Conservation (phyloP, 92 coral and sea anemone genomes). For the Zoanthus solanderi region DNA sequence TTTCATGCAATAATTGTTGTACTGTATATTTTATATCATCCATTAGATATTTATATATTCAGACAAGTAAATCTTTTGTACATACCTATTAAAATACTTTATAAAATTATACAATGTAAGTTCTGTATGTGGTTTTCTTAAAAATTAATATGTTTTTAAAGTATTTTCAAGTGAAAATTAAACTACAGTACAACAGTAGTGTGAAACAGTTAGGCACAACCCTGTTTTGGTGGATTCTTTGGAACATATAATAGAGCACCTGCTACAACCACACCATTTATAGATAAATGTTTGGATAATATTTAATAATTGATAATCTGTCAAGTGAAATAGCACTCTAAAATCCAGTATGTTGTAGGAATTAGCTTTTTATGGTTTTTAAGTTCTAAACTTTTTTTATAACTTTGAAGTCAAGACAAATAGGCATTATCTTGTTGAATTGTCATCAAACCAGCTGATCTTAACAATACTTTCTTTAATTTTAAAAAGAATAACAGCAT, state of each 20-base stretch:
- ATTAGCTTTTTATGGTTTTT: neutral
- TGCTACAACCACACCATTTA: conserved; percentile 15
- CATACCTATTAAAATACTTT: too few relatives aligned
- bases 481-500: neutral
- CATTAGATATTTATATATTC: too few relatives aligned
- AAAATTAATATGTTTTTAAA: too few relatives aligned
- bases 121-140: neutral
- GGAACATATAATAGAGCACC: conserved; percentile 22
- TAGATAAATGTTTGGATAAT: conserved; percentile 24
- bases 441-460: neutral
- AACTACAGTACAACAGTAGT: neutral
- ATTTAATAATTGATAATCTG: conserved; percentile 17
- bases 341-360: neutral
- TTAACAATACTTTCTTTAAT: neutral
- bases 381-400: neutral
- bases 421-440: neutral
- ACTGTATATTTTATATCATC: too few relatives aligned
- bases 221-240: conserved; percentile 8
- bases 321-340: conserved; percentile 25
- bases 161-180: too few relatives aligned
- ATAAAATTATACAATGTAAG: neutral
- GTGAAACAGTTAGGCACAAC: conserved; percentile 1
- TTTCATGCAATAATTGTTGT: too few relatives aligned
- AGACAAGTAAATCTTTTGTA: too few relatives aligned
- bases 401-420: neutral